These are phyloP conservation scores for Triplophysa siluroides DNA, from an alignment of 2,113 vertebrate species.

Conservation along the genomic window DNA sequence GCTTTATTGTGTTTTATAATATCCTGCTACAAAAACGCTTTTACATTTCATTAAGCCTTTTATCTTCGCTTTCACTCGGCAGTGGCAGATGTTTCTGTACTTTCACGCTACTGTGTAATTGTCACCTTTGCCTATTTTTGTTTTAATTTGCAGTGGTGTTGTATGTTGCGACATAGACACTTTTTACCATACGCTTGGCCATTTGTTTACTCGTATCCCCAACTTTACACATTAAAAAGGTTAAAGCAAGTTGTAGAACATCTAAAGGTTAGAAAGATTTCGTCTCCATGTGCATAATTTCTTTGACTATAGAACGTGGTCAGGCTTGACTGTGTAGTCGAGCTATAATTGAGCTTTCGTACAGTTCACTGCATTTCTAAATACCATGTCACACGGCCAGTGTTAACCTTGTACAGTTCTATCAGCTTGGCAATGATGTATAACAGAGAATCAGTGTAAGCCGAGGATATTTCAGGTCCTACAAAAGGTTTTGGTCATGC, in stretches of 20 bases:
- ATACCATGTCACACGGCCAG: slow-evolving; percentile 40
- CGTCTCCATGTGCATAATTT: slow-evolving; percentile 32
- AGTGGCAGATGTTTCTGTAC: slow-evolving; percentile 41
- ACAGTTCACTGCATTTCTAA: slow-evolving; percentile 48
- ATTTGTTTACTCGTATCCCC: slow-evolving; percentile 31
- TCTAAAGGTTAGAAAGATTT: slow-evolving; percentile 32
- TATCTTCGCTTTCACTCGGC: slow-evolving; percentile 24
- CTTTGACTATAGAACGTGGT: slow-evolving; percentile 22
- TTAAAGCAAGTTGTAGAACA: slow-evolving; percentile 19
- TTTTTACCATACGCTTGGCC: slow-evolving; percentile 13
- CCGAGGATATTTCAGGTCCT: slow-evolving; percentile 23
- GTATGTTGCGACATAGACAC: neutral
- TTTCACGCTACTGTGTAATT: slow-evolving; percentile 41
- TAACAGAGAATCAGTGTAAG: slow-evolving; percentile 36
- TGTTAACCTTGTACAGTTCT: slow-evolving; percentile 34
- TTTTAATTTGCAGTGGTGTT: slow-evolving; percentile 38
- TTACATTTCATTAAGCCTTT: slow-evolving; percentile 35
- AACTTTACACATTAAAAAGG: slow-evolving; percentile 27
- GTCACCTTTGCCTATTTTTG: slow-evolving; percentile 42
- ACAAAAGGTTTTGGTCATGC: slow-evolving; percentile 25
- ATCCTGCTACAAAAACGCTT: slow-evolving; percentile 14
- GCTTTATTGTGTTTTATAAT: slow-evolving; percentile 45
- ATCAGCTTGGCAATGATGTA: slow-evolving; percentile 38
- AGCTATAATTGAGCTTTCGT: slow-evolving; percentile 41
- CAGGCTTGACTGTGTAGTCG: slow-evolving; percentile 27